phyloP scores from a whole-genome alignment of 2,888 invertebrate genomes.

The Aphodius granarius region DNA sequence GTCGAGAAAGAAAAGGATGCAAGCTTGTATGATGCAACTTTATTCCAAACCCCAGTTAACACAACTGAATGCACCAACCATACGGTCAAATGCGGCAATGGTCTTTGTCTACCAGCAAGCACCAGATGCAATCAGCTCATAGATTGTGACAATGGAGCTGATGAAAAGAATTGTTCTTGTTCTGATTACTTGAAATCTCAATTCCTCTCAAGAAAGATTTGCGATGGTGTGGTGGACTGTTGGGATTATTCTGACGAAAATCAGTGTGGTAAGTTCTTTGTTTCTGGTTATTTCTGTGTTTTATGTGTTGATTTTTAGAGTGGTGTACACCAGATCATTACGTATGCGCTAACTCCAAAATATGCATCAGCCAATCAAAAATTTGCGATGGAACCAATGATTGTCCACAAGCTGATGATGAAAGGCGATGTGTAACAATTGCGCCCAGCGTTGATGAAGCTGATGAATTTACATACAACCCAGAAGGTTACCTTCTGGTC shows the following conservation, averaged over 20 bases:
- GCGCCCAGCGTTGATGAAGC: slow-evolving; percentile 60
- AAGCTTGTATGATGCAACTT: neutral
- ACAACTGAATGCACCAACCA: slow-evolving; percentile 52
- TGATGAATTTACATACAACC: slow-evolving; percentile 63
- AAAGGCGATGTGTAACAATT: slow-evolving; percentile 72
- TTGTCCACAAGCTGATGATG: slow-evolving; percentile 76
- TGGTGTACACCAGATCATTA: slow-evolving; percentile 75
- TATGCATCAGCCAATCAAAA: slow-evolving; percentile 65
- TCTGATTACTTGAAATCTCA: slow-evolving; percentile 74
- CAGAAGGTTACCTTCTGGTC: slow-evolving; percentile 72
- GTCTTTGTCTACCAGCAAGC: slow-evolving; percentile 65
- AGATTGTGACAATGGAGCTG: slow-evolving; percentile 71
- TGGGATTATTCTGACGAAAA: slow-evolving; percentile 80
- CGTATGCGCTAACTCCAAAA: slow-evolving; percentile 72
- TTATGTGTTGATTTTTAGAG: slow-evolving; percentile 54
- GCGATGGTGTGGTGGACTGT: slow-evolving; percentile 78
- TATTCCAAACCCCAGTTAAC: neutral
- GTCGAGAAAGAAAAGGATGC: neutral
- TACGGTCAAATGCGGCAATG: slow-evolving; percentile 63
- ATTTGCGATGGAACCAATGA: slow-evolving; percentile 74
- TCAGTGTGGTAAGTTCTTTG: slow-evolving; percentile 63
- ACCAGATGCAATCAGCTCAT: slow-evolving; percentile 72
- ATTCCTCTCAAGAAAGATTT: slow-evolving; percentile 71
- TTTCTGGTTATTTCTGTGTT: neutral
- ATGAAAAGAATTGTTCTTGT: slow-evolving; percentile 73